Base-by-base conservation (phyloP, 2,113 vertebrate genomes). In the Todiramphus chloris region DNA sequence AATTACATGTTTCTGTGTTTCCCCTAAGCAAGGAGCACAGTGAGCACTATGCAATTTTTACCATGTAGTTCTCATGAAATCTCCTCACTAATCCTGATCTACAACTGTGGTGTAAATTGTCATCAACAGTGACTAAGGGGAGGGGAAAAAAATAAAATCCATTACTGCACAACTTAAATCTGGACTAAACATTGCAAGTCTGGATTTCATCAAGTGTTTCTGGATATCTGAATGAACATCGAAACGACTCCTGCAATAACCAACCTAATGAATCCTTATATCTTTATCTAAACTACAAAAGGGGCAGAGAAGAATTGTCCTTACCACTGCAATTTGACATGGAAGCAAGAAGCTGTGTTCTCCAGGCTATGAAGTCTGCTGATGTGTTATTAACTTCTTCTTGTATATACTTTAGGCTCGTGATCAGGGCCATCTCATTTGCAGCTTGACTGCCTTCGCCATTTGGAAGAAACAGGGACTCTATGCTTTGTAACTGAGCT, bases 341-440 rank as follows among this genome's bases (percentile, higher is more conserved):
- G 21, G 97, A 95, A 58, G 96, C 97, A 50, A 99, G 97, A 16
- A 99, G 97, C 82, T 98, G 98, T 20, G 97, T 97, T 96, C 98
- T 99, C 99, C 99, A 99, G 78, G 97, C 90, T 90, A 97, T 96
- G 95, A 99, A 99, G 39, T 99, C 98, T 18, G 94, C 94, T 44
- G 98, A 80, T 11, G 95, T 95, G 27, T 93, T 97, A 96, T 95
- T 97, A 89, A 99, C 96, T 97, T 98, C 98, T 63, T 93, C 97
- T 95, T 98, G 97, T 79, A 99, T 93, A 46, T 98, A 98, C 55
- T 97, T 97, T 3, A 99, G 96, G 85, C 98, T 99, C 92, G 97
- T 97, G 31, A 97, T 93, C 74, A 99, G 73, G 33, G 98, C 90
- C 10, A 98, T 98, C 86, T 96, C 98, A 87, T 93, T 88, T 33